Base-by-base conservation (phyloP, 2,888 invertebrate genomes). In the Campopleginae sp. region DNA sequence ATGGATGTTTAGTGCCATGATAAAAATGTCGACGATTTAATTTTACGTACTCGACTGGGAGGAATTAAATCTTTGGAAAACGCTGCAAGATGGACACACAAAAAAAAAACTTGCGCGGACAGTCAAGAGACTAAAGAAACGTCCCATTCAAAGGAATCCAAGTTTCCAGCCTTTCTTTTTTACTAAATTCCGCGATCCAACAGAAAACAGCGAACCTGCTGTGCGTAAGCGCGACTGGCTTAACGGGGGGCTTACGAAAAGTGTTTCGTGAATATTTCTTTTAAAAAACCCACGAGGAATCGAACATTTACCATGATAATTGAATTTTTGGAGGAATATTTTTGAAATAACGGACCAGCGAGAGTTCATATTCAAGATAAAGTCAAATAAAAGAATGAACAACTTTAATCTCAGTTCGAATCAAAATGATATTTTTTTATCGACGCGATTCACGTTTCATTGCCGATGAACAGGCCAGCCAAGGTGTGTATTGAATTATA, bases 211-310 rank as follows among this genome's bases (percentile, higher is more conserved):
- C 33, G 54, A 71, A 76, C 84, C 76, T 72, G 80, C 74, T 84
- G 84, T 51, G 70, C 70, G 77, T 77, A 81, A 76, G 48, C 76
- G 81, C 71, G 77, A 42, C 77, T 42, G 70, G 77, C 77, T 80
- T 80, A 80, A 76, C 79, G 66, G 76, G 80, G 84, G 84, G 76
- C 77, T 84, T 68, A 84, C 80, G 77, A 77, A 84, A 77, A 80
- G 48, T 80, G 72, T 84, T 74, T 66, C 72, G 42, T 48, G 42
- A 7, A 51, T 77, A 63, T 58, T 42, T 77, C 68, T n/a, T 27
- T 27, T 7, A 4, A n/a, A 46, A 70, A 33, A 14, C 38, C 17
- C 42, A 48, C 8, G 17, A 31, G 0, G 17, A 44, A 61, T 44
- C 44, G 72, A 8, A 27, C 42, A 31, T 42, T 74, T 74, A 12